These are phyloP conservation scores for Pangasius krempfi DNA, from an alignment of 2,797 vertebrate genomes.

Conservation along the genomic window DNA sequence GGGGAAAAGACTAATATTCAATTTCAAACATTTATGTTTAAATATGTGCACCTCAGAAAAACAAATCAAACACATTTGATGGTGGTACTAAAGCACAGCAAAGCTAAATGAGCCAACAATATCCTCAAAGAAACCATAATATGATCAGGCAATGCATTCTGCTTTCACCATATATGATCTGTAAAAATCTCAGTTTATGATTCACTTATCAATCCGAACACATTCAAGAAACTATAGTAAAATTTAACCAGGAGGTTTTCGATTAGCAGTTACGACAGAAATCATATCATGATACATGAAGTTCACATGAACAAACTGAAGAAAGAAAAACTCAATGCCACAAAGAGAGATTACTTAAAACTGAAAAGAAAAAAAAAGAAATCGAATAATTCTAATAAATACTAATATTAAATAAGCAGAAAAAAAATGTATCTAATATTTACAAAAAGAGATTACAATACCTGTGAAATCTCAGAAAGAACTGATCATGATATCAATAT, in stretches of 20 bases:
- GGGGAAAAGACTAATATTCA: background rate
- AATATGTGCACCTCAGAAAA: background rate
- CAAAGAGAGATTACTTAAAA: no score
- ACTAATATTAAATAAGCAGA: no score
- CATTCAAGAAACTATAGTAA: background rate
- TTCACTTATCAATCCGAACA: background rate
- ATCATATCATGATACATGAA: background rate
- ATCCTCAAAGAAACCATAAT: background rate
- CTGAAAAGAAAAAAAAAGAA: no score
- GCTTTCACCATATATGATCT: background rate
- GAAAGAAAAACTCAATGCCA: no score
- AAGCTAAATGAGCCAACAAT: background rate
- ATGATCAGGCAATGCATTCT: background rate
- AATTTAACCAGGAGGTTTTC: background rate
- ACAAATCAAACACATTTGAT: background rate
- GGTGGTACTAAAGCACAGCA: background rate
- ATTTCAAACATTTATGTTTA: background rate
- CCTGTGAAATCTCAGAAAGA: no score
- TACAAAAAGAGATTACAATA: no score
- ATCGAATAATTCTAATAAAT: no score
- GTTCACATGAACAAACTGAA: background rate
- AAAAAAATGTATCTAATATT: no score
- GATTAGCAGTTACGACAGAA: background rate
- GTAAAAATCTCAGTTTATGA: background rate
- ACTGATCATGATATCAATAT: background rate